Percentiles rank a stretch among this genome's conserved stretches.
These are phyloP conservation scores for Cantharis lateralis DNA, from an alignment of 2,888 invertebrate genomes.

Conservation along the genomic window DNA sequence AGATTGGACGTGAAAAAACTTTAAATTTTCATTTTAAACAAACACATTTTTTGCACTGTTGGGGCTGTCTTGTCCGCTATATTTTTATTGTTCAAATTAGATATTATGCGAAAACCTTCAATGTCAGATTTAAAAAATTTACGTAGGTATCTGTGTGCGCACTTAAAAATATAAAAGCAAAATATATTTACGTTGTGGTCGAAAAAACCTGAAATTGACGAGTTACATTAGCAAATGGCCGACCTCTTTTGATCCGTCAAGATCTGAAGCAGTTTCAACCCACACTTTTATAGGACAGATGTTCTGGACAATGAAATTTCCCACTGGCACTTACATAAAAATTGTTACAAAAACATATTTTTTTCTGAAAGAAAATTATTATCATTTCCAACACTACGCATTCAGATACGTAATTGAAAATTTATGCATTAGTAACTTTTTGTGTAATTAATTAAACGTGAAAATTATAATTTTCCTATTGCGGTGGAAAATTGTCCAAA, in stretches of 20 bases:
- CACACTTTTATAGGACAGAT: constrained; percentile 43
- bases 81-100: neutral
- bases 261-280: constrained; percentile 17
- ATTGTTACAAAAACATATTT: neutral
- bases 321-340: constrained; percentile 39
- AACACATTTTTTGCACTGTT: neutral
- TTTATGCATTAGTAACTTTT: neutral
- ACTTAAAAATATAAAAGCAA: constrained; percentile 44
- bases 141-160: neutral
- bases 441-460: neutral
- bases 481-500: neutral
- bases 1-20: neutral
- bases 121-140: neutral
- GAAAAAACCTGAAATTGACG: constrained; percentile 48
- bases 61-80: neutral
- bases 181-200: constrained; percentile 44
- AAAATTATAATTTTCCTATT: neutral
- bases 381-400: neutral
- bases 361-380: neutral
- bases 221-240: constrained; percentile 55
- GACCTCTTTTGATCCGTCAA: constrained; percentile 33
- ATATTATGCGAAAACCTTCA: neutral
- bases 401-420: neutral
- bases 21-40: neutral
- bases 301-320: constrained; percentile 51